Conservation (phyloP, 2,888 invertebrate species). For the Heterodera filipjevi region DNA sequence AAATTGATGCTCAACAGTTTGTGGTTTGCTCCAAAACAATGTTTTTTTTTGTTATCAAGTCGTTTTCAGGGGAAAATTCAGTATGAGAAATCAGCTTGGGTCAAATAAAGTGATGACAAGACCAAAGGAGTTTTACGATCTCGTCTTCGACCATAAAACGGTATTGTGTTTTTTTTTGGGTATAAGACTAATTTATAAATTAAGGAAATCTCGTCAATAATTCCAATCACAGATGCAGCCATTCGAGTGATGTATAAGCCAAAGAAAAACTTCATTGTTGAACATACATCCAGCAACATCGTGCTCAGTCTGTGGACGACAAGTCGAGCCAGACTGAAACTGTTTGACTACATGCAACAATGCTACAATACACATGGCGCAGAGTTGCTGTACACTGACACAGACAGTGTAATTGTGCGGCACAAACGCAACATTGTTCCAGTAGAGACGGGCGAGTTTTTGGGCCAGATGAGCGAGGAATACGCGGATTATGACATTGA, state of each 20-base stretch:
- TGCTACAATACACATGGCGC: neutral
- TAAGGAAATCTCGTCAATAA: neutral
- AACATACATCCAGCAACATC: constrained; percentile 10
- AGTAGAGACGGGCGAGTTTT: constrained; percentile 7
- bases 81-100: constrained; percentile 21
- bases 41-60: neutral
- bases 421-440: neutral
- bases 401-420: constrained; percentile 17
- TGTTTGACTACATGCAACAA: constrained; percentile 9
- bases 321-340: constrained; percentile 1
- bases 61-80: constrained; percentile 24
- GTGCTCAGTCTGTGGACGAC: constrained; percentile 24
- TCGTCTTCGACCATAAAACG: constrained; percentile 4
- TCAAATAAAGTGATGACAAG: neutral
- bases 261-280: constrained; percentile 18
- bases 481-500: neutral
- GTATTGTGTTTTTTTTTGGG: neutral
- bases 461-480: constrained; percentile 15
- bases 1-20: constrained; percentile 16
- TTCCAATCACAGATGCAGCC: neutral
- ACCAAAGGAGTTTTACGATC: neutral
- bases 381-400: constrained; percentile 23
- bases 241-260: constrained; percentile 14
- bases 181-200: neutral
- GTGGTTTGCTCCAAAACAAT: neutral